A percentile compares a stretch with the other conserved stretches of the same genome.
These are phyloP conservation scores for Pan troglodytes DNA, from an alignment of 2,113 vertebrate genomes.

Conservation along the genomic window NHGRI_mPanTro3-v2.1_pri NC_072418.2:32249001-32249500, in stretches of 20 bases:
- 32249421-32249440: not conserved
- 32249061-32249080: not conserved
- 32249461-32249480: rapidly evolving
- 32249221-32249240: not conserved
- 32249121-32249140: not conserved
- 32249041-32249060: not conserved
- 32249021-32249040: not conserved
- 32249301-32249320: not conserved
- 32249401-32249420: not conserved
- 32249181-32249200: too few relatives aligned
- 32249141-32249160: not conserved
- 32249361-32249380: too few relatives aligned
- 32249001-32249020: not conserved
- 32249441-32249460: not conserved
- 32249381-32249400: not conserved
- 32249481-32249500: not conserved
- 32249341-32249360: not conserved
- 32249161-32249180: not conserved
- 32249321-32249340: not conserved
- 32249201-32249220: not conserved
- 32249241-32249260: not conserved
- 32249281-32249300: not conserved
- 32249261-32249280: not conserved
- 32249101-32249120: not conserved
- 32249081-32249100: not conserved